A percentile compares a stretch with the other conserved stretches of the same genome.
phyloP scores from a whole-genome alignment of 2,797 vertebrate species.

The Euthynnus affinis region DNA sequence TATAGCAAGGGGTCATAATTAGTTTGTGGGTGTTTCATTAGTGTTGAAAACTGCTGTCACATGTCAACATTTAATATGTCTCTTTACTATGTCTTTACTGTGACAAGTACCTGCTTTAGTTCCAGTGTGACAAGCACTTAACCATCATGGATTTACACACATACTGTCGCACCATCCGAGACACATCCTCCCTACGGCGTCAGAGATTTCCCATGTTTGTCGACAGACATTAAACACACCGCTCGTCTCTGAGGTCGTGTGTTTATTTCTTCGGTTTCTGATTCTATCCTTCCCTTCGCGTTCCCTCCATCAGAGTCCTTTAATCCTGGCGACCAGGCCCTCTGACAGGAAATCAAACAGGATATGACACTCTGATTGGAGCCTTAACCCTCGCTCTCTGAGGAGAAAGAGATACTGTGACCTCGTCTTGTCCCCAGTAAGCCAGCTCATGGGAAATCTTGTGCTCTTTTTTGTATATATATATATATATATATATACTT shows the following conservation, averaged over 20 bases:
- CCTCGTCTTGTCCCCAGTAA: constrained; percentile 27
- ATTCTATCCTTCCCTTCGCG: background rate
- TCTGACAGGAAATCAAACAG: constrained; percentile 68
- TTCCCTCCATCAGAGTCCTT: constrained; percentile 20
- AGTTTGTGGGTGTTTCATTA: background rate
- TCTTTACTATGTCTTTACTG: background rate
- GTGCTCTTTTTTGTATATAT: background rate
- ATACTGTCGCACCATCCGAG: constrained; percentile 22
- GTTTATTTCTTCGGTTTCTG: constrained; percentile 22
- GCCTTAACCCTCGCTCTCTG: constrained; percentile 43
- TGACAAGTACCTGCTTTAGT: background rate
- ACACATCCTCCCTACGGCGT: constrained; percentile 16
- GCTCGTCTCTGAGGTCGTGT: background rate
- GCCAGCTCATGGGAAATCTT: background rate
- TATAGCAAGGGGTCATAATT: background rate
- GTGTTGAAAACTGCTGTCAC: background rate
- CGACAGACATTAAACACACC: constrained; percentile 30
- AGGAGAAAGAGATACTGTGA: constrained; percentile 27
- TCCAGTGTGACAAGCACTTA: background rate
- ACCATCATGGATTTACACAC: background rate
- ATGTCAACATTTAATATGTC: no score
- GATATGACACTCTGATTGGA: constrained; percentile 49
- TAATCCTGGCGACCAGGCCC: constrained; percentile 49
- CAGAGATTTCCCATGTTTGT: constrained; percentile 22
- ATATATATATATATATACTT: fast-evolving